Conservation (phyloP, 2,113 vertebrate genomes). For the Panthera uncia region DNA sequence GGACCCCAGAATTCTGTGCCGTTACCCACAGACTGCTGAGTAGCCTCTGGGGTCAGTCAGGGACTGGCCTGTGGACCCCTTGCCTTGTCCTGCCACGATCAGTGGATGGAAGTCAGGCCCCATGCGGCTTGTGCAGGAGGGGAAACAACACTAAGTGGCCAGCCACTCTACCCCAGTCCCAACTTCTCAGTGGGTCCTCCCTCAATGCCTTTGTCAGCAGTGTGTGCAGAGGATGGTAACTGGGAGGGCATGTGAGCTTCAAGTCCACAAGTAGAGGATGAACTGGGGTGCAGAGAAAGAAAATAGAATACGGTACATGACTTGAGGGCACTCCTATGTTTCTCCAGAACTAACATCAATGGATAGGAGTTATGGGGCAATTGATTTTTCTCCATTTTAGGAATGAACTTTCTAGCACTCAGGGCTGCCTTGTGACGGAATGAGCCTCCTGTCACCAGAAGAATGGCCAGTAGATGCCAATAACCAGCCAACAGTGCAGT, state of each 20-base stretch:
- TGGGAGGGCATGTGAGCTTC: neutral
- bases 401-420: neutral
- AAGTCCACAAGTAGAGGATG: neutral
- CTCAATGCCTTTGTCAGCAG: neutral
- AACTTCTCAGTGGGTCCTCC: neutral
- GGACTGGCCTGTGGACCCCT: neutral
- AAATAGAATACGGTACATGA: neutral
- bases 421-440: neutral
- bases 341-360: neutral
- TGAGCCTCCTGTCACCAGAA: neutral
- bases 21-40: rapidly evolving
- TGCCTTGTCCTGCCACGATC: neutral
- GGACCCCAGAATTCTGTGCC: neutral
- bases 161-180: too few species aligned
- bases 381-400: neutral
- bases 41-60: rapidly evolving
- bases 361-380: neutral
- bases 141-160: neutral
- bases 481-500: neutral
- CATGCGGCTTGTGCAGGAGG: neutral
- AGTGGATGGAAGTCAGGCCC: neutral
- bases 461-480: neutral
- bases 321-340: neutral
- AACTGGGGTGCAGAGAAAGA: neutral
- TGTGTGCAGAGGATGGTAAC: neutral